These are phyloP conservation scores for Loris lydekkerianus DNA, from an alignment of 2,797 vertebrate genomes.

Conservation along the genomic window DNA sequence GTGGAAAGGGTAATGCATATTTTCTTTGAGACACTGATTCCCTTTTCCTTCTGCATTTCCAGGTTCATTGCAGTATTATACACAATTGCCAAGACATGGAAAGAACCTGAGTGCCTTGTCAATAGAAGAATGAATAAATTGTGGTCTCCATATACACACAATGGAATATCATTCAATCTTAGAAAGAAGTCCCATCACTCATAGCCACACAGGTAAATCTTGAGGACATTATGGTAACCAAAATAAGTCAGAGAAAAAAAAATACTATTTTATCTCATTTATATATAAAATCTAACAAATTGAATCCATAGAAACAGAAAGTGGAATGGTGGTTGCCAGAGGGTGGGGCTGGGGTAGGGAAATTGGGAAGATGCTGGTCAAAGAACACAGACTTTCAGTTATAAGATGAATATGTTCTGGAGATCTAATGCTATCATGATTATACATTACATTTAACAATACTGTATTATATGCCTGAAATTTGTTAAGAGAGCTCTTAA, in stretches of 20 bases:
- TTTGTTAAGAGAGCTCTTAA: neutral
- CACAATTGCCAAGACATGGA: neutral
- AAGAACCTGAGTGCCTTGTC: neutral
- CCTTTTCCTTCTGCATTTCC: neutral
- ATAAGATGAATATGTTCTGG: neutral
- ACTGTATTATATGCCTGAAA: neutral
- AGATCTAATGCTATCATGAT: neutral
- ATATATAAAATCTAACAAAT: neutral
- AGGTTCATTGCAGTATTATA: neutral
- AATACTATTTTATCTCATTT: neutral
- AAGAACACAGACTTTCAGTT: neutral
- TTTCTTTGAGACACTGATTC: too few species aligned
- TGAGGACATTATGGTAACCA: neutral
- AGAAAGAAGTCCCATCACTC: neutral
- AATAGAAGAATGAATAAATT: neutral
- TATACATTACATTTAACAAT: neutral
- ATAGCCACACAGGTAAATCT: neutral
- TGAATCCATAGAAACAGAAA: neutral
- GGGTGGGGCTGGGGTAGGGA: neutral
- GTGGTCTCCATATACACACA: neutral
- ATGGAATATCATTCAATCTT: neutral
- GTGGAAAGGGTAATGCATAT: neutral
- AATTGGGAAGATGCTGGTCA: neutral
- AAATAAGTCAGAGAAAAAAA: slow-evolving; percentile 28
- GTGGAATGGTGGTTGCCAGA: neutral